phyloP scores from a whole-genome alignment of 1,140 invertebrate species.

The Helicoverpa zea region DNA sequence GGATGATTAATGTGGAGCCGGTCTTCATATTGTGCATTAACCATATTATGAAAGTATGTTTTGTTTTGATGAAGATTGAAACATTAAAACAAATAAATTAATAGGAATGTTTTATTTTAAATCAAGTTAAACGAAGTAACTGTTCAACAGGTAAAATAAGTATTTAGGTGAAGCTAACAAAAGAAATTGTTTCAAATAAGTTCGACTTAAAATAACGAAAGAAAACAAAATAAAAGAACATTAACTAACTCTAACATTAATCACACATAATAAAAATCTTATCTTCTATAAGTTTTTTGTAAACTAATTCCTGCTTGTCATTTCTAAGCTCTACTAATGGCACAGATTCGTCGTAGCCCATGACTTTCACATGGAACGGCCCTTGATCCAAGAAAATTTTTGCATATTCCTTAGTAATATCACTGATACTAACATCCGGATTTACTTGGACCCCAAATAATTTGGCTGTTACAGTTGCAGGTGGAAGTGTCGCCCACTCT shows the following conservation, averaged over 20 bases:
- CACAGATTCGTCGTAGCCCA: constrained; percentile 57
- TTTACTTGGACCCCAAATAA: constrained; percentile 70
- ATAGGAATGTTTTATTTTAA: too few relatives aligned
- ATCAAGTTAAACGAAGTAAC: too few relatives aligned
- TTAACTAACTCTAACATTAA: not conserved
- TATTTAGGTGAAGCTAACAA: too few relatives aligned
- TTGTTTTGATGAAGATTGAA: too few relatives aligned
- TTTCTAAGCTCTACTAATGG: constrained; percentile 71
- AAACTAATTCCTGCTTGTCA: constrained; percentile 65
- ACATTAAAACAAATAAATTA: too few relatives aligned
- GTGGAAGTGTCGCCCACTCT: constrained; percentile 69
- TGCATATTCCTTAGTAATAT: constrained; percentile 60
- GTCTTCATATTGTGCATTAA: too few relatives aligned
- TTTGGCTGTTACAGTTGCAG: constrained; percentile 65
- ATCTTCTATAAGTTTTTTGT: constrained; percentile 68
- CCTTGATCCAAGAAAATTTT: constrained; percentile 73
- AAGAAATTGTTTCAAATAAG: too few relatives aligned
- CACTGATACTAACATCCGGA: constrained; percentile 60
- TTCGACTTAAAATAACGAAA: too few relatives aligned
- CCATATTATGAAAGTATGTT: too few relatives aligned
- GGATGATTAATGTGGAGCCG: too few relatives aligned
- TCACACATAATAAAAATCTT: constrained; percentile 59
- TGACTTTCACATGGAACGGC: constrained; percentile 69
- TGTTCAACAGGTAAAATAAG: too few relatives aligned
- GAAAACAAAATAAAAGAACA: too few relatives aligned